Evolutionary conservation across 1,140 invertebrate species (phyloP).

Genomic region (Drosophila bocqueti): DNA sequence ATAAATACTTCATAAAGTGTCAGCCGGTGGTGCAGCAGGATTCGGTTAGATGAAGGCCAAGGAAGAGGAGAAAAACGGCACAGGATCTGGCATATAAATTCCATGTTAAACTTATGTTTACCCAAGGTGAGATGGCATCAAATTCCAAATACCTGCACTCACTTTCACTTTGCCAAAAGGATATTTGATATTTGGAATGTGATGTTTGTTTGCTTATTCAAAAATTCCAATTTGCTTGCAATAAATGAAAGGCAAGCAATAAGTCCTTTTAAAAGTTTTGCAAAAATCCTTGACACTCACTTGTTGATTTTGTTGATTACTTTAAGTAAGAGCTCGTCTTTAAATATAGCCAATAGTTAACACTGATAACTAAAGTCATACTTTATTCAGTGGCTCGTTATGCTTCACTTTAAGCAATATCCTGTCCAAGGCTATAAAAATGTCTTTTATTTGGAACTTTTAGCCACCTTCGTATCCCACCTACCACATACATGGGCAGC

Average conservation of each 20-base stretch:
- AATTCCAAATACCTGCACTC: conserved; percentile 5
- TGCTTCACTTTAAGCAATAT: conserved; percentile 5
- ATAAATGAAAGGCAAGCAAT: conserved; percentile 1
- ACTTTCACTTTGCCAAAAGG: conserved; percentile 10
- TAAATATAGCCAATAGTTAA: not conserved
- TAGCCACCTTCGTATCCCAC: not conserved
- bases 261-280: not conserved
- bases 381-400: not conserved
- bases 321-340: not conserved
- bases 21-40: conserved; percentile 15
- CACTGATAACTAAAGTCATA: too few relatives aligned
- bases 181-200: not conserved
- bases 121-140: conserved; percentile 5
- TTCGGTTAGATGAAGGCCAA: not conserved
- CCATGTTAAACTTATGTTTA: conserved; percentile 12
- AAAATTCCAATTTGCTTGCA: conserved; percentile 8
- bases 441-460: conserved; percentile 15
- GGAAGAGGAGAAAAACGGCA: not conserved
- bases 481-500: not conserved
- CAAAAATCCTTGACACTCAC: not conserved
- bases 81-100: conserved; percentile 7
- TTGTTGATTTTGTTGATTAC: not conserved
- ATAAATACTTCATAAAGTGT: conserved; percentile 49
- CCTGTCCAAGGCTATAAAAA: conserved; percentile 22
- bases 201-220: conserved; percentile 5